A percentile compares a stretch with the other conserved stretches of the same genome.
These are phyloP conservation scores for Chrysaora quinquecirrha DNA, from an alignment of 30 jellyfish, hydroid and myxozoan species.

Conservation along the genomic window DNA sequence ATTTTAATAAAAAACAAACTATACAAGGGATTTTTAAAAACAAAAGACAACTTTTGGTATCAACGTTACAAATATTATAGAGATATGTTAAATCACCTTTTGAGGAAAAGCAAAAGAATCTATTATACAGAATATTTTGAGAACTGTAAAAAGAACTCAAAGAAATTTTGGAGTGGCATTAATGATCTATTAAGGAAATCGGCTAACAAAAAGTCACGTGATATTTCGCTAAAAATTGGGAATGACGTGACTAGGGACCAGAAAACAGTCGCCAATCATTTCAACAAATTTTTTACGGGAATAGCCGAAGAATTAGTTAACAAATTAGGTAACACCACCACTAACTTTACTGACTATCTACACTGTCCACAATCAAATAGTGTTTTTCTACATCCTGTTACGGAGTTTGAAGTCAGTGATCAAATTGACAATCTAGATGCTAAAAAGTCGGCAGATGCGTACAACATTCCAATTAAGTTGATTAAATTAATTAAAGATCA, in stretches of 20 bases:
- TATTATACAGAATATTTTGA: background rate
- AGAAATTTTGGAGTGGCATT: background rate
- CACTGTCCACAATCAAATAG: too few relatives aligned
- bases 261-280: slow-evolving; percentile 45
- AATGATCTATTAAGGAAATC: background rate
- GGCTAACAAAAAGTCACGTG: background rate
- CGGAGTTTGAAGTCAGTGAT: too few relatives aligned
- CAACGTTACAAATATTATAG: background rate
- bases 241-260: background rate
- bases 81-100: background rate
- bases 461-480: too few relatives aligned
- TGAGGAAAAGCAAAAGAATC: background rate
- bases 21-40: background rate
- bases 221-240: background rate
- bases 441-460: too few relatives aligned
- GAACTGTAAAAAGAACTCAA: background rate
- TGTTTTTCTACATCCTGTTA: too few relatives aligned
- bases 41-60: background rate
- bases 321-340: slow-evolving; percentile 22
- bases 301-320: slow-evolving; percentile 21
- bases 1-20: background rate
- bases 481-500: too few relatives aligned
- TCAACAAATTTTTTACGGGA: slow-evolving; percentile 28
- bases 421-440: too few relatives aligned
- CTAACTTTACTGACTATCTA: too few relatives aligned